A percentile compares a stretch with the other conserved stretches of the same genome.
These are phyloP conservation scores for Camptogramma bilineatum DNA, from an alignment of 2,888 invertebrate genomes.

Conservation along the genomic window DNA sequence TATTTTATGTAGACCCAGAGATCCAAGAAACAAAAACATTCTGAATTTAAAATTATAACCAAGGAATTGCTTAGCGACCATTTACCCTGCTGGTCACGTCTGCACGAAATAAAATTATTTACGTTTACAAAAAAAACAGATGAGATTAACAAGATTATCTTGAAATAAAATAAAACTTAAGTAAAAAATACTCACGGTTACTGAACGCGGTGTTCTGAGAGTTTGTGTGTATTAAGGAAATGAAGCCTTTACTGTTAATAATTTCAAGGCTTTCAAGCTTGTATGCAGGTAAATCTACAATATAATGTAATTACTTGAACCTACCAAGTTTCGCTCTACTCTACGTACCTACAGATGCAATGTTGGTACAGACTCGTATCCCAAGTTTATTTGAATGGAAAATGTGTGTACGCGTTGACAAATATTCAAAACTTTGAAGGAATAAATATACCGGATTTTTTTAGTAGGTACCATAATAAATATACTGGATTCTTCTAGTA, in stretches of 20 bases:
- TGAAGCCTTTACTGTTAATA: background rate
- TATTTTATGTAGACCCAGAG: too few species aligned
- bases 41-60: too few species aligned
- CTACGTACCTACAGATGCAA: background rate
- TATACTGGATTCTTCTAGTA: too few species aligned
- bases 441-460: too few species aligned
- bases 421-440: too few species aligned
- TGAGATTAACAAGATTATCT: background rate
- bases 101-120: background rate
- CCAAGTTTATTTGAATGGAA: too few species aligned
- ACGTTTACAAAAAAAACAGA: background rate
- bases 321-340: background rate
- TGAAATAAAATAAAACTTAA: background rate
- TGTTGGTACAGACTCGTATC: too few species aligned
- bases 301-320: background rate
- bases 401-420: too few species aligned
- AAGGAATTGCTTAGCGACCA: too few species aligned
- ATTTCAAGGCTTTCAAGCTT: constrained; percentile 12
- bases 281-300: constrained; percentile 1
- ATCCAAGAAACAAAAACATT: too few species aligned
- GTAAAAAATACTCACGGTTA: constrained; percentile 21
- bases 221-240: constrained; percentile 1
- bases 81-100: background rate
- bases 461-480: too few species aligned
- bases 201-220: constrained; percentile 12